Evolutionary conservation across 2,797 vertebrate species (phyloP).

Genomic region (Fratercula arctica): DNA sequence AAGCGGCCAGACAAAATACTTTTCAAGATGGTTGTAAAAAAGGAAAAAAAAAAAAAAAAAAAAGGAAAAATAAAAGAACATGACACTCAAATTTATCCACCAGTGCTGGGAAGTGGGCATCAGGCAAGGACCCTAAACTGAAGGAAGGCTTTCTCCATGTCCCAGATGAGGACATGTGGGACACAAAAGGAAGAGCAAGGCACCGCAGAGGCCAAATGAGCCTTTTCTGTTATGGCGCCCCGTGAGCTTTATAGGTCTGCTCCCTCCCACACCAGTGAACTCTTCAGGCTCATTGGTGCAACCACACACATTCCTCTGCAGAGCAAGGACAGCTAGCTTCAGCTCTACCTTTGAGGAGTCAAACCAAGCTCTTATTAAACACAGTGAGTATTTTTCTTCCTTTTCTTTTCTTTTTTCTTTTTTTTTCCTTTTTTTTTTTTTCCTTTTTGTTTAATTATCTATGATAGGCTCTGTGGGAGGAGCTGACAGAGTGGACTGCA

Average conservation of each 20-base stretch:
- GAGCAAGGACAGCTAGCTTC: background rate
- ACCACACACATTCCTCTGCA: background rate
- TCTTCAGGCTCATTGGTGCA: background rate
- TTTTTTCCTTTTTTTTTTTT: no score
- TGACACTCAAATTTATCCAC: background rate
- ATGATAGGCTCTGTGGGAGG: background rate
- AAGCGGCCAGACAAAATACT: background rate
- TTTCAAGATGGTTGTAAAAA: background rate
- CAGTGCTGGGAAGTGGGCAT: background rate
- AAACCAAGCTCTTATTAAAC: background rate
- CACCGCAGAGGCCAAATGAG: background rate
- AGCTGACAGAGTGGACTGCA: conserved; percentile 12
- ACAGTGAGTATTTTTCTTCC: rapidly evolving
- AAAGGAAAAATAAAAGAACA: background rate
- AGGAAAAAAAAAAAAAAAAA: rapidly evolving
- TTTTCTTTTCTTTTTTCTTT: no score
- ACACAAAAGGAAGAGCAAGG: background rate
- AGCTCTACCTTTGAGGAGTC: background rate
- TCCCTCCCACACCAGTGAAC: background rate
- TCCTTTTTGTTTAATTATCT: background rate
- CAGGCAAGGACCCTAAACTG: rapidly evolving
- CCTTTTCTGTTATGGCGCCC: background rate
- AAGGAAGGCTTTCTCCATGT: background rate
- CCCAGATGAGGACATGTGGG: rapidly evolving
- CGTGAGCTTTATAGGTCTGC: background rate